Conservation (phyloP, 1,140 invertebrate species). For the Heliconius nattereri region DNA sequence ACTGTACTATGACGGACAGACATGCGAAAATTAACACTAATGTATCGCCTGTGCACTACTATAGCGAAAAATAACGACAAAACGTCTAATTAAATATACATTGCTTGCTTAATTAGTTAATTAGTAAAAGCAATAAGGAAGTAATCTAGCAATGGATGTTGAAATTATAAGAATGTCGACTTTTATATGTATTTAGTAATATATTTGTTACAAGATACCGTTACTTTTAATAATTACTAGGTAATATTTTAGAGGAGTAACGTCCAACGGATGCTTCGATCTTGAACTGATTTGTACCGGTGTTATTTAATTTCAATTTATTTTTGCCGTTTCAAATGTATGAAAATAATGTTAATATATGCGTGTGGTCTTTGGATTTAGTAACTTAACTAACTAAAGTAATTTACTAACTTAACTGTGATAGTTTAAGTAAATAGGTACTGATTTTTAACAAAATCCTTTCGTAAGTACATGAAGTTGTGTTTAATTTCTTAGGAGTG, state of each 20-base stretch:
- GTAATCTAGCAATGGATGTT: conserved; percentile 1
- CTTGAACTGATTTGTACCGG: conserved; percentile 29
- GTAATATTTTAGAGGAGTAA: conserved; percentile 31
- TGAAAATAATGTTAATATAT: not conserved
- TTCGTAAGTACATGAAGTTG: too few relatives aligned
- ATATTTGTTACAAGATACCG: conserved; percentile 11
- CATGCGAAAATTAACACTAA: conserved; percentile 37
- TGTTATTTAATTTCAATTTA: not conserved
- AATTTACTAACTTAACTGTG: too few relatives aligned
- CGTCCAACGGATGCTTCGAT: conserved; percentile 29
- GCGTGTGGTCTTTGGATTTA: not conserved
- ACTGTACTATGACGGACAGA: conserved; percentile 28
- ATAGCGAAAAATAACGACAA: not conserved
- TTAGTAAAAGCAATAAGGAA: not conserved
- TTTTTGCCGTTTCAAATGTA: not conserved
- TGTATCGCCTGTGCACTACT: conserved; percentile 18
- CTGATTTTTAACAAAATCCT: too few relatives aligned
- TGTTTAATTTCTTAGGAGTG: too few relatives aligned
- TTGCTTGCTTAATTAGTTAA: not conserved
- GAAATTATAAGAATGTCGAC: not conserved
- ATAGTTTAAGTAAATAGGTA: too few relatives aligned
- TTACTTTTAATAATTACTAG: conserved; percentile 33
- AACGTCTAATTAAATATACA: not conserved
- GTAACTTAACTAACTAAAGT: not conserved
- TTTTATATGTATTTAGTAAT: not conserved